A percentile compares a stretch with the other conserved stretches of the same genome.
Evolutionary conservation across 2,888 invertebrate species (phyloP).

Genomic region (Timandra comae): DNA sequence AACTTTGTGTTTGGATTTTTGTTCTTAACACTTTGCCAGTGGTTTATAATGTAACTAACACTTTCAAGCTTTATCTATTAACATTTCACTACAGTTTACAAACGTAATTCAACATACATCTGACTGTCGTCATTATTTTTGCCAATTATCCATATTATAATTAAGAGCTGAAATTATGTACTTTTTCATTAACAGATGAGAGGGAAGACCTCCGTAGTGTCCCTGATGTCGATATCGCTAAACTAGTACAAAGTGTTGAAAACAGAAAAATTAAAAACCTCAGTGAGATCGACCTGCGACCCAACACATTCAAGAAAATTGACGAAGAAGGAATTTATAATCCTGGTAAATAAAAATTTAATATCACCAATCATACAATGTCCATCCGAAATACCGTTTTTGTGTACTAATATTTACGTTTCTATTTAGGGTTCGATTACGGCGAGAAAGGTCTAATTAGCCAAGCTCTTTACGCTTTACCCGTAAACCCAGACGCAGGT

Average conservation of each 20-base stretch:
- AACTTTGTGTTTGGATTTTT: too few relatives aligned
- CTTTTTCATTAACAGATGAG: conserved; percentile 46
- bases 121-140: too few relatives aligned
- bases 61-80: too few relatives aligned
- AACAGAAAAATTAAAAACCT: conserved; percentile 53
- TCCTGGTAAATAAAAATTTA: too few relatives aligned
- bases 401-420: conserved; percentile 10
- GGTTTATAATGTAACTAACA: too few relatives aligned
- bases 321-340: conserved; percentile 68
- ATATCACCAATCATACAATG: too few relatives aligned
- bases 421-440: conserved; percentile 59
- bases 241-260: conserved; percentile 57
- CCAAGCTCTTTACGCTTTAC: conserved; percentile 29
- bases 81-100: too few relatives aligned
- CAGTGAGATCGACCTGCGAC: conserved; percentile 54
- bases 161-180: too few relatives aligned
- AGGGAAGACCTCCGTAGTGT: conserved; percentile 67
- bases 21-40: too few relatives aligned
- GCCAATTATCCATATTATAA: too few relatives aligned
- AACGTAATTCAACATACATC: too few relatives aligned
- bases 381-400: too few relatives aligned
- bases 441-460: conserved; percentile 51
- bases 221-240: conserved; percentile 65
- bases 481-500: conserved; percentile 49
- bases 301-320: conserved; percentile 65